Evolutionary conservation across 1,140 invertebrate genomes (phyloP).

Genomic region (Drosophila ogumai): DNA sequence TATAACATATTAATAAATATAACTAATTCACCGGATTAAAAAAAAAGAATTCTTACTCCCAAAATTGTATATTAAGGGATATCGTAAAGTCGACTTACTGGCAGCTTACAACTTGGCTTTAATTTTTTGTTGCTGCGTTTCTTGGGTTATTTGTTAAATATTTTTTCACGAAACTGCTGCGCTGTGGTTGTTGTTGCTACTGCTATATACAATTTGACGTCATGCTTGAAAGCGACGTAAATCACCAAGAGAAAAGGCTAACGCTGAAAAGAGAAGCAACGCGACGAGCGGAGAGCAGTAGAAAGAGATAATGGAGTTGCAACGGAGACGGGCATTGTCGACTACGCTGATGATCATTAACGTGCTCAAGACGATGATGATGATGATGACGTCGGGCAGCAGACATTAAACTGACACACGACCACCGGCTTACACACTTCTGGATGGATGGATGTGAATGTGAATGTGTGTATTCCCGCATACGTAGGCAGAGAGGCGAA

Average conservation of each 20-base stretch:
- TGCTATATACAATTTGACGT: conserved; percentile 72
- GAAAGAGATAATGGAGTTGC: conserved; percentile 70
- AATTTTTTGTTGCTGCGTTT: conserved; percentile 42
- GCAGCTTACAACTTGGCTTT: neutral
- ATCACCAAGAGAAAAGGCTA: conserved; percentile 60
- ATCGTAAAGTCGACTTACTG: neutral
- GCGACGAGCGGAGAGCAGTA: neutral
- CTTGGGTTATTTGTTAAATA: conserved; percentile 73
- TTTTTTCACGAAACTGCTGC: conserved; percentile 37
- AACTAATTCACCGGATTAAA: neutral
- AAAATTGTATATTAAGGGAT: neutral
- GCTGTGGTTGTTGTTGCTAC: conserved; percentile 35
- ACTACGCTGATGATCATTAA: conserved; percentile 29
- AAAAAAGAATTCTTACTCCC: neutral
- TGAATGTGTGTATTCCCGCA: conserved; percentile 2
- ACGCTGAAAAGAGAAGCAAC: conserved; percentile 5
- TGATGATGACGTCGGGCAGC: conserved; percentile 54
- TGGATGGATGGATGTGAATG: conserved; percentile 8
- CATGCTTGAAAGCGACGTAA: conserved; percentile 77
- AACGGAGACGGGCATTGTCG: conserved; percentile 56
- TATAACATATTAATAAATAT: neutral
- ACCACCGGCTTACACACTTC: conserved; percentile 57
- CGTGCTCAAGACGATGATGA: conserved; percentile 32
- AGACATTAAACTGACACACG: conserved; percentile 81
- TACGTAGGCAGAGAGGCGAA: conserved; percentile 35